Evolutionary conservation across 2,113 vertebrate genomes (phyloP).

Genomic region (Notechis scutatus): DNA sequence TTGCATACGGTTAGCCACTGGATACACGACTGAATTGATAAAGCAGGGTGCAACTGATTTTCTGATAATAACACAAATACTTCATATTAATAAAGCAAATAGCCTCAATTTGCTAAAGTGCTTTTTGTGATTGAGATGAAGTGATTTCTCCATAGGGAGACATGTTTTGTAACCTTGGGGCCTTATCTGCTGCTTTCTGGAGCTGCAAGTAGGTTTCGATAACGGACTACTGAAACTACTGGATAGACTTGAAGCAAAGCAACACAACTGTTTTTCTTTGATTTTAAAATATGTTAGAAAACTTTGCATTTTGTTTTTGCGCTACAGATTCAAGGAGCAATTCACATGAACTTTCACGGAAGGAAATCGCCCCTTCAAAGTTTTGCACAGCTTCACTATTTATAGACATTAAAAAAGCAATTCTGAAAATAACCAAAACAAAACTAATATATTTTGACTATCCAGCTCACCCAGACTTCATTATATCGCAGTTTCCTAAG

Average conservation of each 20-base stretch:
- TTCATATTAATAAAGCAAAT: background rate
- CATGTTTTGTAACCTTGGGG: background rate
- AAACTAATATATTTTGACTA: background rate
- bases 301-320: background rate
- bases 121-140: background rate
- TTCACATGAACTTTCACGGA: background rate
- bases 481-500: background rate
- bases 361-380: background rate
- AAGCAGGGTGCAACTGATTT: background rate
- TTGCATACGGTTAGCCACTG: background rate
- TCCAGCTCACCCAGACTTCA: constrained; percentile 14
- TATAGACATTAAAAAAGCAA: fast-evolving
- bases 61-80: background rate
- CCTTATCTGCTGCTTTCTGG: background rate
- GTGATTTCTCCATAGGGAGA: background rate
- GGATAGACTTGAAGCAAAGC: background rate
- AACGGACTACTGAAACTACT: background rate
- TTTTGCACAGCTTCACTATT: background rate
- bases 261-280: background rate
- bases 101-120: background rate
- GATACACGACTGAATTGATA: background rate
- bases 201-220: background rate
- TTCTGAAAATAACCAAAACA: constrained; percentile 27
- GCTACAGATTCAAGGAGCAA: background rate
- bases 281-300: background rate